Conservation (phyloP, 2,113 vertebrate genomes). For the Stomatorhinus ivindoensis region DNA sequence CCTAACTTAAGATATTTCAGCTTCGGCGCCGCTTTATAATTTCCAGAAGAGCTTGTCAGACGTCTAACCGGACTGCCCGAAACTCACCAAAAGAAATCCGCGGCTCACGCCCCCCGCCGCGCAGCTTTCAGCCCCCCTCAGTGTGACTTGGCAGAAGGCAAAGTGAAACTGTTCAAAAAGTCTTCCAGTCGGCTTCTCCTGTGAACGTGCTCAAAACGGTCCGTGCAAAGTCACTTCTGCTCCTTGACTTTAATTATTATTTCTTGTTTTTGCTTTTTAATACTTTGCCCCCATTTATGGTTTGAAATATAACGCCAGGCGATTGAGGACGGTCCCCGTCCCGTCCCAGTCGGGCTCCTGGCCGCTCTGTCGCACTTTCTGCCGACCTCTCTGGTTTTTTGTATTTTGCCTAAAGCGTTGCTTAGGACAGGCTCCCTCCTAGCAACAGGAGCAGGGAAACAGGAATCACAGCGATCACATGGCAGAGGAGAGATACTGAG, state of each 20-base stretch:
- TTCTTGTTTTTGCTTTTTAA: background rate
- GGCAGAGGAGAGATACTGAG: background rate
- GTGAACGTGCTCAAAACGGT: background rate
- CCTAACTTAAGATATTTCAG: background rate
- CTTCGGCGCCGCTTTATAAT: background rate
- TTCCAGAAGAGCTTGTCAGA: background rate
- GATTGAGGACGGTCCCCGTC: background rate
- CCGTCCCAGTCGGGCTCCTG: background rate
- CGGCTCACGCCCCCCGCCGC: background rate
- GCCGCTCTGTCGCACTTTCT: background rate
- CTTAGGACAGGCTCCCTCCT: background rate
- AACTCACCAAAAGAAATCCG: background rate
- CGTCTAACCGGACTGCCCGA: background rate
- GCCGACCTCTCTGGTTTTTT: background rate
- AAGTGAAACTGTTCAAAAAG: background rate
- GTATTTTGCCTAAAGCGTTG: background rate
- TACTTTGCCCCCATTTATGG: background rate
- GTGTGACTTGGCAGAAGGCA: background rate
- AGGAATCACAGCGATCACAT: background rate
- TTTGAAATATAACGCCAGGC: background rate
- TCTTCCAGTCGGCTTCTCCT: background rate
- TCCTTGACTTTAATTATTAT: background rate
- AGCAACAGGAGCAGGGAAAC: conserved; percentile 1
- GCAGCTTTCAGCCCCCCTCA: background rate
- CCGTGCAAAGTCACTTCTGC: background rate